Conservation (phyloP, 2,888 invertebrate genomes). For the Hirtodrosophila duncani region DNA sequence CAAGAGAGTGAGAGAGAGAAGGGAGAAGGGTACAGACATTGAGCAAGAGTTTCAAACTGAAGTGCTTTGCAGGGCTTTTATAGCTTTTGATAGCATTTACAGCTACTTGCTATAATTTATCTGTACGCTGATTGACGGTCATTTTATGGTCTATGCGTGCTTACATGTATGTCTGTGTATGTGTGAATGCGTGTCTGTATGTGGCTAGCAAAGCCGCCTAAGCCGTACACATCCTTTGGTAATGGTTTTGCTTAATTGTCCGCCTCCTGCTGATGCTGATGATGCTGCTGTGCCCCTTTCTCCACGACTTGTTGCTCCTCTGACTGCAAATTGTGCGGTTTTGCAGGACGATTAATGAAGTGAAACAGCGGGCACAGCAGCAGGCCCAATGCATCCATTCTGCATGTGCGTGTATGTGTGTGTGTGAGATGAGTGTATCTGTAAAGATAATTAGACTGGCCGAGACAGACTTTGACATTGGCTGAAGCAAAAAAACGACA, state of each 20-base stretch:
- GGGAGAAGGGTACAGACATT: neutral
- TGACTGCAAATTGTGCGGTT: slow-evolving; percentile 41
- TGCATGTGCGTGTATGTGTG: neutral
- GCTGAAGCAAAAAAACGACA: too few relatives aligned
- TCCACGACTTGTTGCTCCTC: slow-evolving; percentile 12
- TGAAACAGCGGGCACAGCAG: slow-evolving; percentile 19
- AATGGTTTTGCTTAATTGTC: too few relatives aligned
- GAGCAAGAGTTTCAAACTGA: too few relatives aligned
- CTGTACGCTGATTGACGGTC: slow-evolving; percentile 8
- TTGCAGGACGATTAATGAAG: slow-evolving; percentile 24
- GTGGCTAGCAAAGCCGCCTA: neutral
- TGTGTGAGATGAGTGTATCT: slow-evolving; percentile 3
- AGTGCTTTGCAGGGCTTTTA: slow-evolving; percentile 16
- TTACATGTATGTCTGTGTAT: too few relatives aligned
- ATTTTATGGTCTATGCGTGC: slow-evolving; percentile 14
- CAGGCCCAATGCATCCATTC: neutral
- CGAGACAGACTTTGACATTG: too few relatives aligned
- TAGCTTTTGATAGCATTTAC: too few relatives aligned
- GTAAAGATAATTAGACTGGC: neutral
- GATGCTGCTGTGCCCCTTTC: neutral
- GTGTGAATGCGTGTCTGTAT: neutral
- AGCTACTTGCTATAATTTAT: slow-evolving; percentile 19
- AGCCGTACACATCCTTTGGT: neutral
- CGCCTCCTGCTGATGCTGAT: neutral
- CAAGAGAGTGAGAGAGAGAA: neutral